phyloP scores from a whole-genome alignment of 2,888 invertebrate species.

The Alloplasta piceator region DNA sequence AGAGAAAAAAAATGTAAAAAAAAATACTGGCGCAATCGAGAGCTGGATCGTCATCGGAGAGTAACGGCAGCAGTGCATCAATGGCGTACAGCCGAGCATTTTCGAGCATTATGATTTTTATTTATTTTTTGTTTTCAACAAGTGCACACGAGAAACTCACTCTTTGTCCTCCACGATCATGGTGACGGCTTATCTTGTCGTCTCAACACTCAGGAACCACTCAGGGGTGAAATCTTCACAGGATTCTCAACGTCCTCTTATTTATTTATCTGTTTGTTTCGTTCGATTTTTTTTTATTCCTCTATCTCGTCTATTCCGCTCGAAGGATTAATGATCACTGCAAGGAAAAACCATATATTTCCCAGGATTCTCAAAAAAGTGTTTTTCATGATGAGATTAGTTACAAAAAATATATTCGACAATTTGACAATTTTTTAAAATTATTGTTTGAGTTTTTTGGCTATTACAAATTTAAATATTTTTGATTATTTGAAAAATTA shows the following conservation, averaged over 20 bases:
- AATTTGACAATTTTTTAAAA: too few relatives aligned
- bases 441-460: too few relatives aligned
- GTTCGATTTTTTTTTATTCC: constrained; percentile 45
- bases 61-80: constrained; percentile 19
- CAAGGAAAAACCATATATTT: constrained; percentile 77
- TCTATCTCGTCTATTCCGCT: constrained; percentile 54
- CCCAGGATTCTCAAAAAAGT: constrained; percentile 39
- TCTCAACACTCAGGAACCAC: constrained; percentile 17
- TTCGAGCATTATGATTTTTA: constrained; percentile 61
- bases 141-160: constrained; percentile 76
- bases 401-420: too few relatives aligned
- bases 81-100: constrained; percentile 52
- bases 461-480: too few relatives aligned
- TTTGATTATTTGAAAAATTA: too few relatives aligned
- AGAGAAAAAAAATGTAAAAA: constrained; percentile 7
- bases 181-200: constrained; percentile 76
- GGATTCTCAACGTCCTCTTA: constrained; percentile 27
- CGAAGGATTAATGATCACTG: constrained; percentile 76
- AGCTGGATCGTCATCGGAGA: constrained; percentile 3
- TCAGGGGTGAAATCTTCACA: neutral
- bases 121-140: constrained; percentile 64
- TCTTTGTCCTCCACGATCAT: constrained; percentile 83
- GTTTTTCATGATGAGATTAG: constrained; percentile 10
- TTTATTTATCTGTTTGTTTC: constrained; percentile 7
- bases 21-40: constrained; percentile 33